Conservation (phyloP, 2,888 invertebrate species). For the Neocrepidodera transversa region DNA sequence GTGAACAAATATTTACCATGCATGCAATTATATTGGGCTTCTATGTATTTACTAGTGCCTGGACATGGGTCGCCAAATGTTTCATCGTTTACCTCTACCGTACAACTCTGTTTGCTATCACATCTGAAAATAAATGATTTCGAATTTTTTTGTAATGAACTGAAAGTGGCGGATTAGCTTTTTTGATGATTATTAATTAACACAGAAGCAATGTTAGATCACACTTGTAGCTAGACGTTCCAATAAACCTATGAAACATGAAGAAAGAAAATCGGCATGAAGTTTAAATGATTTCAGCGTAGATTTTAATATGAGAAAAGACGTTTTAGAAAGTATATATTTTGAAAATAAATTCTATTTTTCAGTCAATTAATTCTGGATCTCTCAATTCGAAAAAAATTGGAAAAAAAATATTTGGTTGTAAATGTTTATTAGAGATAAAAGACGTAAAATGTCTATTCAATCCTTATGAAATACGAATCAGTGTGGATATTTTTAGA, state of each 20-base stretch:
- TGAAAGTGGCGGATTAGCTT: slow-evolving; percentile 19
- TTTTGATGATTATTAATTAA: slow-evolving; percentile 21
- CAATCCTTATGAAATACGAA: slow-evolving; percentile 8
- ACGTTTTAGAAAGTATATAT: too few relatives aligned
- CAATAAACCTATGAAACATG: too few relatives aligned
- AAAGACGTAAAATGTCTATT: slow-evolving; percentile 1
- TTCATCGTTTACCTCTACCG: slow-evolving; percentile 54
- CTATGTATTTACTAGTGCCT: slow-evolving; percentile 67
- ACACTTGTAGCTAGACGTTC: too few relatives aligned
- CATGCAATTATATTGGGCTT: slow-evolving; percentile 66
- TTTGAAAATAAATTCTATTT: too few relatives aligned
- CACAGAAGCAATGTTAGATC: slow-evolving; percentile 27
- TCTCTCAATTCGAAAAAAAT: too few relatives aligned
- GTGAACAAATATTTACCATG: slow-evolving; percentile 48
- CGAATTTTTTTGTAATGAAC: too few relatives aligned
- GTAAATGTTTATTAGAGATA: neutral
- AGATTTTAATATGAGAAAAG: too few relatives aligned
- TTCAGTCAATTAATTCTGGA: too few relatives aligned
- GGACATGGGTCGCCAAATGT: slow-evolving; percentile 68
- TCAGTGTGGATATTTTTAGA: slow-evolving; percentile 6
- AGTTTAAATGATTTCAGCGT: too few relatives aligned
- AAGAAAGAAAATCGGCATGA: too few relatives aligned
- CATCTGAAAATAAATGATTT: slow-evolving; percentile 56
- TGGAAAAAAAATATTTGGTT: too few relatives aligned
- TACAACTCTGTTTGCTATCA: slow-evolving; percentile 52